Evolutionary conservation across 2,888 invertebrate genomes (phyloP), one percentile per base, ranked within the genome.

Genomic region (Hemicrepidius hirtus): DNA sequence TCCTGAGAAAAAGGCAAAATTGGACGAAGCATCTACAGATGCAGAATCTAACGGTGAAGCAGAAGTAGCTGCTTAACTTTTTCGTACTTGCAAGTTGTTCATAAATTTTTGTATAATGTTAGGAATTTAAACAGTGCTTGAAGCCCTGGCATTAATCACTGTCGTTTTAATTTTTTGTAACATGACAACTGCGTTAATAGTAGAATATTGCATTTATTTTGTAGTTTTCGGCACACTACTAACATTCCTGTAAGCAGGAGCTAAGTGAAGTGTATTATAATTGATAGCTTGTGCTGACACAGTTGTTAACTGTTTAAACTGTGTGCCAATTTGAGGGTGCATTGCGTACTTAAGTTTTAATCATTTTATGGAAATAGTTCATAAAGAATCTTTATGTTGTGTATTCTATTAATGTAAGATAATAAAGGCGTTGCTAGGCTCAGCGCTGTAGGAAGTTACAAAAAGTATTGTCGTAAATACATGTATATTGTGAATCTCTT

Each of bases 1-100:
- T 72, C 92, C 93, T 7, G 93, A 93, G 82, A 93, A 93, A 86
- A 93, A 93, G 82, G 90, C 92, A 76, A 93, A 92, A 87, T 87
- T 92, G 67, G 90, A 89, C 12, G 92, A 92, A 57, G 90, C 90
- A 75, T 85, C 88, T 7, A 89, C 89, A 12, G 92, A 92, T 80
- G 86, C 87, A 32, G 88, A 88, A 78, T 86, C 87, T 76, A 89
- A 89, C 79, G 88, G 87, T 53, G 87, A 89, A 24, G 81, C 83
- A 64, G 89, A 90, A 81, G 89, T 89, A 64, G 88, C 89, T 72
- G 91, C 91, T 84, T 91, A 91, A 89, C 69, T 76, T 75, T 73
- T 71, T 74, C 5, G 75, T 77, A 65, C 74, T 69, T 60, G 62
- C 63, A 53, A 66, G 10, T 63, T 70, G 59, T 74, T 66, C 46